Conservation (phyloP, 2,797 vertebrate genomes). For the Periparus ater region DNA sequence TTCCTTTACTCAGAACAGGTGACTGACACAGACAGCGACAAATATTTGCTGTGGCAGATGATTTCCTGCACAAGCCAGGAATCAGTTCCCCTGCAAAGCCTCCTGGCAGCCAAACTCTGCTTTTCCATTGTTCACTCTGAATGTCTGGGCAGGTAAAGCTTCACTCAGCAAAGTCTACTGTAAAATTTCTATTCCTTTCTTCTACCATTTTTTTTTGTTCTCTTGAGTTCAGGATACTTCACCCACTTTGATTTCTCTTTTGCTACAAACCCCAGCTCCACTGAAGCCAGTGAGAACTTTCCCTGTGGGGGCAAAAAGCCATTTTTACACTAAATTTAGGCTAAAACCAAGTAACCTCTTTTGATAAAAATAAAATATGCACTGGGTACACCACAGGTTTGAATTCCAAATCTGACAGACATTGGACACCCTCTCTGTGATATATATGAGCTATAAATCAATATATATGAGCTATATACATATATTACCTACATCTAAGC, state of each 20-base stretch:
- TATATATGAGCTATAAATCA: neutral
- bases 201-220: fast-evolving
- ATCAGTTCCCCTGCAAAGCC: neutral
- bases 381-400: neutral
- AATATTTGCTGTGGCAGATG: neutral
- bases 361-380: no score
- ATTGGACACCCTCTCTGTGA: neutral
- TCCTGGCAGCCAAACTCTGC: neutral
- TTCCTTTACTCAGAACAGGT: neutral
- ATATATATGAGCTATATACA: neutral
- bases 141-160: neutral
- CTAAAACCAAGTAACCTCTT: neutral
- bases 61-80: neutral
- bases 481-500: no score
- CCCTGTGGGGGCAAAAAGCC: neutral
- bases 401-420: neutral
- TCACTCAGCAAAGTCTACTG: neutral
- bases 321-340: neutral
- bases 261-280: neutral
- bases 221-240: neutral
- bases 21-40: neutral
- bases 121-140: neutral
- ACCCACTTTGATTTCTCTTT: neutral
- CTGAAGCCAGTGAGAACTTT: neutral
- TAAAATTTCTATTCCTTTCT: neutral